These are phyloP conservation scores for Gastrophysa polygoni DNA, from an alignment of 2,888 invertebrate species.

Conservation along the genomic window DNA sequence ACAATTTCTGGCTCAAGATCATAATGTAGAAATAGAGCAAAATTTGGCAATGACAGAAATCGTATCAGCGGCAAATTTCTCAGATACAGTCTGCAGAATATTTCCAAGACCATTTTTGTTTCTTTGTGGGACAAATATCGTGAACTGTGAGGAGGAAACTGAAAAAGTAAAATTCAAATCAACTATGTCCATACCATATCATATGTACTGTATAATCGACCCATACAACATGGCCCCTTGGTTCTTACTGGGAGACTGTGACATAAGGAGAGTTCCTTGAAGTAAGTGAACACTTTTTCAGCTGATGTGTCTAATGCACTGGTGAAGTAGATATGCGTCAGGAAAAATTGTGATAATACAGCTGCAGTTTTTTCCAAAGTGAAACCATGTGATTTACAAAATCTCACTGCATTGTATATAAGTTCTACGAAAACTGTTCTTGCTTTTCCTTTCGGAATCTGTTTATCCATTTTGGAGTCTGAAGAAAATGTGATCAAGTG, in stretches of 20 bases:
- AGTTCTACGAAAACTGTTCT: slow-evolving; percentile 50
- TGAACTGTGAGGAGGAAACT: slow-evolving; percentile 51
- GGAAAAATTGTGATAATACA: slow-evolving; percentile 53
- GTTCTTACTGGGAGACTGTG: slow-evolving; percentile 51
- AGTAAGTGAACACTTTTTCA: slow-evolving; percentile 53
- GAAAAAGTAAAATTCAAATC: slow-evolving; percentile 24
- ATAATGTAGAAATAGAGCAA: slow-evolving; percentile 49
- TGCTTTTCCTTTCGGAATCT: slow-evolving; percentile 46
- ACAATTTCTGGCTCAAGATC: slow-evolving; percentile 41
- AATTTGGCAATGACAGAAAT: slow-evolving; percentile 53
- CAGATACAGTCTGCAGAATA: slow-evolving; percentile 53
- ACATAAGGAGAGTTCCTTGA: slow-evolving; percentile 50
- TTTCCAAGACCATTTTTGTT: slow-evolving; percentile 47
- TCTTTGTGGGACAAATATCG: slow-evolving; percentile 51
- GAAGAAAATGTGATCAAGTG: too few species aligned
- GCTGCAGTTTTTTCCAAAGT: slow-evolving; percentile 48
- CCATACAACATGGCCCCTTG: too few species aligned
- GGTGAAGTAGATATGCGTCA: slow-evolving; percentile 52
- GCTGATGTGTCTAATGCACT: slow-evolving; percentile 46
- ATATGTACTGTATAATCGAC: too few species aligned
- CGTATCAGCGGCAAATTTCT: slow-evolving; percentile 54
- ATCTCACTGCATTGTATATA: slow-evolving; percentile 49
- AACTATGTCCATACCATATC: too few species aligned
- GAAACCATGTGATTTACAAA: slow-evolving; percentile 46
- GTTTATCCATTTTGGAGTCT: slow-evolving; percentile 45